A percentile compares a stretch with the other conserved stretches of the same genome.
Evolutionary conservation across 2,797 vertebrate species (phyloP).

Genomic region (Gambusia yucatana): DNA sequence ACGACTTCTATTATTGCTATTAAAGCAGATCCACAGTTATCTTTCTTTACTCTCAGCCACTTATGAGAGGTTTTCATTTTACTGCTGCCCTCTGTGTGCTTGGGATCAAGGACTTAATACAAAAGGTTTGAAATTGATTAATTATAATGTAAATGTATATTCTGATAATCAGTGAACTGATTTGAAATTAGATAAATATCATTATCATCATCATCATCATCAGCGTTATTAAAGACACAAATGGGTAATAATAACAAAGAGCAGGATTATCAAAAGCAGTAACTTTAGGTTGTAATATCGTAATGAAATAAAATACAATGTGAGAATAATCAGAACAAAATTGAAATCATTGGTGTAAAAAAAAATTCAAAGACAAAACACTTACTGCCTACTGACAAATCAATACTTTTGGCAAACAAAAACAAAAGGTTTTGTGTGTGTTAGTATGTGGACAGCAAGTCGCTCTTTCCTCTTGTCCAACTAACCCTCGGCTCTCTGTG

Average conservation of each 20-base stretch:
- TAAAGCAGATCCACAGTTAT: not conserved
- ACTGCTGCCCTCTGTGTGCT: not conserved
- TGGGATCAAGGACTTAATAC: not conserved
- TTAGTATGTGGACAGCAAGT: not conserved
- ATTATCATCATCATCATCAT: too few relatives aligned
- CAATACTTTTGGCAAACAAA: slow-evolving; percentile 1
- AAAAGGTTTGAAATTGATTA: not conserved
- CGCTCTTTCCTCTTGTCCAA: not conserved
- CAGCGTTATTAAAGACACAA: too few relatives aligned
- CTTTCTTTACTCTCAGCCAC: not conserved
- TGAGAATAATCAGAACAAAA: not conserved
- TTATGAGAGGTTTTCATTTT: not conserved
- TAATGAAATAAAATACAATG: not conserved
- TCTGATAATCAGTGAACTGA: not conserved
- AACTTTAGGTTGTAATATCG: not conserved
- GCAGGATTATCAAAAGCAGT: not conserved
- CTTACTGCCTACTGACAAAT: not conserved
- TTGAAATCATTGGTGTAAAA: not conserved
- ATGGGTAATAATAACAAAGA: not conserved
- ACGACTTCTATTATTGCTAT: not conserved
- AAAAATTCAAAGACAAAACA: not conserved
- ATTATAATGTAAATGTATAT: not conserved
- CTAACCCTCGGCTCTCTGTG: not conserved
- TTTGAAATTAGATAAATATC: not conserved
- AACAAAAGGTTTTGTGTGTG: not conserved